A percentile compares a stretch with the other conserved stretches of the same genome.
phyloP scores from a whole-genome alignment of 92 coral and sea anemone species.

The Umimayanthus chanpuru region DNA sequence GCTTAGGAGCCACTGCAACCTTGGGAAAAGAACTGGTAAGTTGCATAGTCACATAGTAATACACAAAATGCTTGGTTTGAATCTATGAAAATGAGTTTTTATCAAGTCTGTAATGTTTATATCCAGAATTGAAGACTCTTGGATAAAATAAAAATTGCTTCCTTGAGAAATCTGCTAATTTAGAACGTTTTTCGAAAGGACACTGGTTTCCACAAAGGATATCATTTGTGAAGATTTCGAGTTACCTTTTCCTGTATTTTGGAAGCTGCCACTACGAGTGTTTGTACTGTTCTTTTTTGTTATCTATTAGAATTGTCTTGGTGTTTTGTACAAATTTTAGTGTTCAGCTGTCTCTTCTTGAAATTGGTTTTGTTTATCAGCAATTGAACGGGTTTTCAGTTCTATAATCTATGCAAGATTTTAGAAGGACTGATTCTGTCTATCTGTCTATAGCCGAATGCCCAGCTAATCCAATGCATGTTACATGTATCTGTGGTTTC shows the following conservation, averaged over 20 bases:
- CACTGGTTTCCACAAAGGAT: constrained; percentile 36
- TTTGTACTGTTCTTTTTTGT: neutral
- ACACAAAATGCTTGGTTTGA: neutral
- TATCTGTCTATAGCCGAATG: too few relatives aligned
- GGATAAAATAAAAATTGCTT: neutral
- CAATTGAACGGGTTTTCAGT: neutral
- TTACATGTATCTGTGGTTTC: too few relatives aligned
- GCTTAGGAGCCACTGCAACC: constrained; percentile 86
- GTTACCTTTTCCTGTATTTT: constrained; percentile 33
- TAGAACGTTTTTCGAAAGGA: neutral
- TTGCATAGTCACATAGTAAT: neutral
- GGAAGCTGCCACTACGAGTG: neutral
- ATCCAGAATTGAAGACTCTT: neutral
- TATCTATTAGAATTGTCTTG: neutral
- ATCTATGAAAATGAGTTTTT: neutral
- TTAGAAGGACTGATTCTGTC: too few relatives aligned
- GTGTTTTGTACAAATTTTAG: neutral
- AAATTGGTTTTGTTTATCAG: neutral
- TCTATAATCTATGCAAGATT: too few relatives aligned
- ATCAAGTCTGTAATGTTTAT: neutral
- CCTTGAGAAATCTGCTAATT: neutral
- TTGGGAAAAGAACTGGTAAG: constrained; percentile 93
- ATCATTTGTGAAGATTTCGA: constrained; percentile 9
- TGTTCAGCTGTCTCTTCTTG: too few relatives aligned
- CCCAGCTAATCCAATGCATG: too few relatives aligned